Conservation (phyloP, 2,113 vertebrate genomes). For the Grantiella picta region DNA sequence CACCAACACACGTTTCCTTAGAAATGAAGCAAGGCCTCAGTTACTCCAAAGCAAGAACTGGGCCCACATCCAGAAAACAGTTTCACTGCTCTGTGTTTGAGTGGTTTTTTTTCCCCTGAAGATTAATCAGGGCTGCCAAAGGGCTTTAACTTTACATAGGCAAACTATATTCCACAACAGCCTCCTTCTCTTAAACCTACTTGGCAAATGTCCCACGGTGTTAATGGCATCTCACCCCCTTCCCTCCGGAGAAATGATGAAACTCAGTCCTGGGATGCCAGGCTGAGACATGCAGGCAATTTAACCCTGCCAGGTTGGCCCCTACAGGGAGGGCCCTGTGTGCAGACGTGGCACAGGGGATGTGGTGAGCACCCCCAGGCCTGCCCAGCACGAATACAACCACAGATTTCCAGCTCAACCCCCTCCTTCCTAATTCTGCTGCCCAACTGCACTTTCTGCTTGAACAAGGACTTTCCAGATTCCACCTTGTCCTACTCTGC, state of each 20-base stretch:
- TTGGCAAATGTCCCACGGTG: background rate
- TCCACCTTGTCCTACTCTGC: background rate
- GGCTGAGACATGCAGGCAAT: background rate
- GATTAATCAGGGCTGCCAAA: slow-evolving; percentile 42
- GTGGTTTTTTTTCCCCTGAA: background rate
- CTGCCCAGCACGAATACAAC: background rate
- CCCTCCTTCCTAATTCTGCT: background rate
- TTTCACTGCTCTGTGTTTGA: background rate
- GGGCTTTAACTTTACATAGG: background rate
- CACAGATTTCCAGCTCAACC: background rate
- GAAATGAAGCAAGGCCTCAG: background rate
- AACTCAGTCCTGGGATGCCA: background rate
- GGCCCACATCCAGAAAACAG: background rate
- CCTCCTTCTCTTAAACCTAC: background rate
- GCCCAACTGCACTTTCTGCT: background rate
- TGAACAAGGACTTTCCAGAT: background rate
- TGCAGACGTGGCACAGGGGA: background rate
- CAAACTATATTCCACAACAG: background rate
- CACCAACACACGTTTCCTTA: background rate
- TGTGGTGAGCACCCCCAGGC: background rate
- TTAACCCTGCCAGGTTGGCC: background rate
- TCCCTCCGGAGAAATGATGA: background rate
- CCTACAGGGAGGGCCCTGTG: background rate
- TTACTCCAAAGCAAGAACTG: background rate
- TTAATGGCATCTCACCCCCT: background rate